A percentile compares a stretch with the other conserved stretches of the same genome.
Conservation (phyloP, 2,888 invertebrate species). For the Sialis lutaria region DNA sequence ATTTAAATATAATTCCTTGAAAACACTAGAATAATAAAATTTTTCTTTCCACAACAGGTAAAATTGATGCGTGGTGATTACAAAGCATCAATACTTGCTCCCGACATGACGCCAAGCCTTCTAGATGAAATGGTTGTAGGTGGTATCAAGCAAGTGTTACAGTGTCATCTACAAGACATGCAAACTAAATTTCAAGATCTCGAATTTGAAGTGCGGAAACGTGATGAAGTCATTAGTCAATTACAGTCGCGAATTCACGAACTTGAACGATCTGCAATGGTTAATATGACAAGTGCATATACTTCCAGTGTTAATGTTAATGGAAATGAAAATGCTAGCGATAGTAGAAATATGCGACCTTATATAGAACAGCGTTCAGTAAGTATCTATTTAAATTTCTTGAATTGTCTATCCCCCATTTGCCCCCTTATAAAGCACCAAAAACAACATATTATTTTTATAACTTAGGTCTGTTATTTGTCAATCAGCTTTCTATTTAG, state of each 20-base stretch:
- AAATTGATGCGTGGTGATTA: conserved; percentile 5
- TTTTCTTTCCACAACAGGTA: not conserved
- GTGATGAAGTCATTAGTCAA: conserved; percentile 66
- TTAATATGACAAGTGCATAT: conserved; percentile 9
- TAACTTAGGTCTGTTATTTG: too few relatives aligned
- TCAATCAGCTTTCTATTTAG: too few relatives aligned
- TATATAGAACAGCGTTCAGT: conserved; percentile 9
- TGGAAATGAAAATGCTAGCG: not conserved
- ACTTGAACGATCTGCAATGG: conserved; percentile 27
- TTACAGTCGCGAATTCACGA: conserved; percentile 56
- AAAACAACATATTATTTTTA: too few relatives aligned
- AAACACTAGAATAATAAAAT: not conserved
- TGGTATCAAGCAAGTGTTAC: conserved; percentile 66
- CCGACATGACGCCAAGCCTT: conserved; percentile 11
- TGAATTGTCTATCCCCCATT: not conserved
- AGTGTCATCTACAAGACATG: conserved; percentile 51
- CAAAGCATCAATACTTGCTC: conserved; percentile 11
- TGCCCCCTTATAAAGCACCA: not conserved
- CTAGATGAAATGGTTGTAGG: conserved; percentile 55
- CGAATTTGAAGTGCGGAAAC: conserved; percentile 62
- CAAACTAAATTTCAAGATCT: conserved; percentile 55
- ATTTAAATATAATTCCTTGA: conserved; percentile 1
- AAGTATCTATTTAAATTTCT: conserved; percentile 7
- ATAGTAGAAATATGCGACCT: too few relatives aligned
- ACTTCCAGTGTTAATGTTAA: not conserved